Base-by-base conservation (phyloP, 2,797 vertebrate genomes). In the Leucoraja ocellata region DNA sequence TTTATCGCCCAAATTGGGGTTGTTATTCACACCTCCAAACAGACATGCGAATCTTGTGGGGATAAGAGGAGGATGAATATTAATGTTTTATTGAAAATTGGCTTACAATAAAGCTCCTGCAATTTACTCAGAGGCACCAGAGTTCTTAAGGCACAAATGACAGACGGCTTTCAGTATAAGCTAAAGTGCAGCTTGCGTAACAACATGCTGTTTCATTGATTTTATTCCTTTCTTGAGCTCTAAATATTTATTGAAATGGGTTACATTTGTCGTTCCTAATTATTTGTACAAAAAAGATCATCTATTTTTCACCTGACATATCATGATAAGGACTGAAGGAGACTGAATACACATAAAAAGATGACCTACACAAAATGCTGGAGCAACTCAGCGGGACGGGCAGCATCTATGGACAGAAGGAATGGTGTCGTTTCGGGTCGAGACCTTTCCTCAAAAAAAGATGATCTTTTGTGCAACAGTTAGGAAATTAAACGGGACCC, bases 141-240 rank as follows among this genome's bases (percentile, higher is more conserved):
- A 88, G 63, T 68, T 36, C n/a, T 88, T 74, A 28, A 21, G 8
- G 16, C n/a, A 88, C 28, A 61, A 88, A 25, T 2, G 3, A 7
- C 16, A 58, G 46, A 11, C 5, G 14, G 23, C 54, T 84, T 58
- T 83, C 46, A 54, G 25, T 25, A 54, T 86, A n/a, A 88, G 14
- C 18, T 63, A 21, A 1, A 32, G 9, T 93, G 39, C 54, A 58
- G 36, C 13, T 4, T 23, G 25, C 10, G 13, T 23, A 68, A 63
- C 2, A 18, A 39, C 46, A 71, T 10, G 78, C 32, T 39, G 9
- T 83, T 81, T 93, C 8, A 84, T 65, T 36, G n/a, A 93, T 93
- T 84, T 76, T 32, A n/a, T 93, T 54, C 94, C 76, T 94, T 94
- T 28, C 10, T n/a, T 61, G 94, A 92, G 71, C 93, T 94, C 14